phyloP scores from a whole-genome alignment of 2,113 vertebrate species.

The Caretta caretta region DNA sequence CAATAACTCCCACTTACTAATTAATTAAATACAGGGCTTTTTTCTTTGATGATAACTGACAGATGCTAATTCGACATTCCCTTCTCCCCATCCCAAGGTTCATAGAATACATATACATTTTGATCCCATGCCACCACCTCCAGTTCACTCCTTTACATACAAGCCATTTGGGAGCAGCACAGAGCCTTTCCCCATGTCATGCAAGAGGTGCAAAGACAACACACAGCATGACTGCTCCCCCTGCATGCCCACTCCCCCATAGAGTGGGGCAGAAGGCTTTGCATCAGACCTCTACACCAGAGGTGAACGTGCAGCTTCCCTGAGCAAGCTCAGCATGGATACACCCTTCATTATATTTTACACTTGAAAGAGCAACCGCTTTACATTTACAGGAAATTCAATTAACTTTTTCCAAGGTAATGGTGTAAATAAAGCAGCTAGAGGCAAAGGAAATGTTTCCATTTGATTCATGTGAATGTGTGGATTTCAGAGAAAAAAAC shows the following conservation, averaged over 20 bases:
- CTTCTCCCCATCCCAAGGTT: neutral
- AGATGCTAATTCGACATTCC: neutral
- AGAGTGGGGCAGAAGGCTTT: neutral
- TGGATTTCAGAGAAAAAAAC: neutral
- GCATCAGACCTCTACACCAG: neutral
- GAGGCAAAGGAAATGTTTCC: neutral
- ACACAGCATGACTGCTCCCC: neutral
- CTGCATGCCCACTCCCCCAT: too few species aligned
- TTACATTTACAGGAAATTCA: neutral
- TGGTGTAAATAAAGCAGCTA: neutral
- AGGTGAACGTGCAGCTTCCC: neutral
- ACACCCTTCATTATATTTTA: neutral
- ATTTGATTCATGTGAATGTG: neutral
- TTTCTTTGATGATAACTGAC: neutral
- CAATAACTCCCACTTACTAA: neutral
- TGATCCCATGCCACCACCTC: neutral
- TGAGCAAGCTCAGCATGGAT: neutral
- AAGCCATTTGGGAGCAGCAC: neutral
- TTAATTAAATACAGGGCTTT: neutral
- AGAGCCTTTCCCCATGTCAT: neutral
- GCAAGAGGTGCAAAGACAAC: neutral
- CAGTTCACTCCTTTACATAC: neutral
- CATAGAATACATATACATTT: neutral
- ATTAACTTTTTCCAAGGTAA: neutral
- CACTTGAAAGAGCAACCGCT: neutral